Percentiles rank a stretch among this genome's conserved stretches.
Evolutionary conservation across 2,888 invertebrate species (phyloP).

Genomic region (Caenorhabditis japonica): DNA sequence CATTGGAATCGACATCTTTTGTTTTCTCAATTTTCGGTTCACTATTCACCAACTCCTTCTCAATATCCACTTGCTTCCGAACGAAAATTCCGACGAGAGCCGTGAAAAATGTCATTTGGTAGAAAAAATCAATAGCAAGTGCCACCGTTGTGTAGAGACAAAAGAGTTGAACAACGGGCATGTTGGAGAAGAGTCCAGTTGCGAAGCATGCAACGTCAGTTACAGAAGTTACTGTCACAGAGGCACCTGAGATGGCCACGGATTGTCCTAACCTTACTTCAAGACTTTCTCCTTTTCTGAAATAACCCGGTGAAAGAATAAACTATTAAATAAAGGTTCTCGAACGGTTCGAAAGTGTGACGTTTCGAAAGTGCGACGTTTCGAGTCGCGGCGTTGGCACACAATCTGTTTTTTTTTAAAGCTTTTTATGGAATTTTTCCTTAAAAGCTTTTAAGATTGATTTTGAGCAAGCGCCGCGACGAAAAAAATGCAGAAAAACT

Average conservation of each 20-base stretch:
- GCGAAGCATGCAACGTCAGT: conserved; percentile 75
- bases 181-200: conserved; percentile 73
- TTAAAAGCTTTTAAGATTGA: too few relatives aligned
- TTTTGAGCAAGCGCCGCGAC: too few relatives aligned
- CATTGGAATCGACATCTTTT: conserved; percentile 18
- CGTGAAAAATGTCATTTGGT: conserved; percentile 75
- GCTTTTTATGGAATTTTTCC: too few relatives aligned
- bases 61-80: conserved; percentile 60
- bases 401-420: too few relatives aligned
- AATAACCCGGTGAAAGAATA: too few relatives aligned
- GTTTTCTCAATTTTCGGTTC: conserved; percentile 27
- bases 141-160: conserved; percentile 74
- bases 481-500: too few relatives aligned
- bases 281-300: conserved; percentile 59
- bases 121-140: conserved; percentile 73
- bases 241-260: conserved; percentile 65
- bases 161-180: conserved; percentile 75
- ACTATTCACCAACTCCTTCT: conserved; percentile 42
- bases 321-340: too few relatives aligned
- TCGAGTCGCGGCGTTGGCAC: too few relatives aligned
- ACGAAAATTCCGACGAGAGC: conserved; percentile 69
- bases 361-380: too few relatives aligned
- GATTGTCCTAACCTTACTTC: conserved; percentile 64
- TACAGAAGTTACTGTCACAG: conserved; percentile 53
- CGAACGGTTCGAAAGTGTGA: too few relatives aligned